A percentile compares a stretch with the other conserved stretches of the same genome.
phyloP scores from a whole-genome alignment of 2,888 invertebrate genomes.

The Chymomyza amoena region DNA sequence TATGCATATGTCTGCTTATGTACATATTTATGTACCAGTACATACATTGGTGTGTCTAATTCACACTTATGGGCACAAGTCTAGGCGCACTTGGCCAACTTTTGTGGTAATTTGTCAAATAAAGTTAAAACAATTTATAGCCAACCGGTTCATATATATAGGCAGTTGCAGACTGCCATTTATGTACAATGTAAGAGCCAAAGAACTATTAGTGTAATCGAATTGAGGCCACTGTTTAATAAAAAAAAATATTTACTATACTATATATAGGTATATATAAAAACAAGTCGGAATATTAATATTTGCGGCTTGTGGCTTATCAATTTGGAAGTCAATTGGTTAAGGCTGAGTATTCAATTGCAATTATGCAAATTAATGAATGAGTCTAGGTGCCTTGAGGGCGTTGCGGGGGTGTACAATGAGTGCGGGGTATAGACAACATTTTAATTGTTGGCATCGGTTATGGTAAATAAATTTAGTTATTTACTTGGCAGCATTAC shows the following conservation, averaged over 20 bases:
- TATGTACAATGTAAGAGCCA: background rate
- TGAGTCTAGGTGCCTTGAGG: background rate
- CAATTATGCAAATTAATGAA: constrained; percentile 44
- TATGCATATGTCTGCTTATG: constrained; percentile 16
- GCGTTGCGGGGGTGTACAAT: background rate
- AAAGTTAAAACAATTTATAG: background rate
- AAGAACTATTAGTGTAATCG: constrained; percentile 37
- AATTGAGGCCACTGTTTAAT: constrained; percentile 47
- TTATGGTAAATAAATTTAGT: constrained; percentile 12
- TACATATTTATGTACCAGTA: constrained; percentile 5
- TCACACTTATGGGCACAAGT: constrained; percentile 4
- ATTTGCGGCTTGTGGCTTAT: background rate
- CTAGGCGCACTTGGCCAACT: constrained; percentile 27
- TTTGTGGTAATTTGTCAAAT: constrained; percentile 37
- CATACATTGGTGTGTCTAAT: constrained; percentile 4
- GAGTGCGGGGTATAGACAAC: constrained; percentile 7
- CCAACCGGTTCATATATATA: background rate
- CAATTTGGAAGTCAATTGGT: constrained; percentile 12
- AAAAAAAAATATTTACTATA: background rate
- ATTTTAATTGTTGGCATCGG: constrained; percentile 25
- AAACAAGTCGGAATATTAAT: constrained; percentile 17
- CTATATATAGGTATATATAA: background rate
- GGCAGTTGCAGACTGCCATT: constrained; percentile 20
- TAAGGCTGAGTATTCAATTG: constrained; percentile 27
- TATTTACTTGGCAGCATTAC: background rate